Percentiles rank a stretch among this genome's conserved stretches.
These are phyloP conservation scores for Sternotherus odoratus DNA, from an alignment of 2,797 vertebrate species.

Conservation along the genomic window DNA sequence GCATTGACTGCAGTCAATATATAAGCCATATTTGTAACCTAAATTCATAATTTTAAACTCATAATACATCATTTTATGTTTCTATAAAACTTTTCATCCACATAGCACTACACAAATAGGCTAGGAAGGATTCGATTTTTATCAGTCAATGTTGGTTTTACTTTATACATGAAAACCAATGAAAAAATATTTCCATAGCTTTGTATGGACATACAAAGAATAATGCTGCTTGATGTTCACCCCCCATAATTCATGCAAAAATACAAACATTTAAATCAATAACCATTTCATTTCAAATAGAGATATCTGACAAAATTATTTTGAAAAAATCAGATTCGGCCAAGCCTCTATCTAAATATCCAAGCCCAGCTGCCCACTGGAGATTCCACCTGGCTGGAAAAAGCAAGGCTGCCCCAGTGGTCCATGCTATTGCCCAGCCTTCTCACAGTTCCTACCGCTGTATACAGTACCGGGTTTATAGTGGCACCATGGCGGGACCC, in stretches of 20 bases:
- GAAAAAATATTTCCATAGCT: background rate
- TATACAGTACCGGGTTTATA: too few relatives aligned
- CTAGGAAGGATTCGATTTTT: background rate
- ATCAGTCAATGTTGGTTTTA: background rate
- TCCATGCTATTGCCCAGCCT: too few relatives aligned
- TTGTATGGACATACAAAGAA: background rate
- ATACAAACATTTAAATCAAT: background rate
- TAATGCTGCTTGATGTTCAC: background rate
- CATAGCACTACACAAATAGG: too few relatives aligned
- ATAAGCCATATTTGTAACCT: background rate
- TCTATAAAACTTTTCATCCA: background rate
- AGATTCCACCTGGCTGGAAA: background rate
- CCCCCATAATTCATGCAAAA: background rate
- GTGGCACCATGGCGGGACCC: too few relatives aligned
- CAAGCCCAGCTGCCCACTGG: background rate
- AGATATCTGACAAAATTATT: background rate
- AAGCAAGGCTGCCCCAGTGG: background rate
- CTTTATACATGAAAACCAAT: background rate
- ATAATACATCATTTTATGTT: background rate
- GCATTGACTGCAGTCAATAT: background rate
- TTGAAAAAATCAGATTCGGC: background rate
- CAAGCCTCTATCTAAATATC: background rate
- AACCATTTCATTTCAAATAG: background rate
- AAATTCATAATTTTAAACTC: background rate
- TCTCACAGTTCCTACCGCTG: too few relatives aligned